A percentile compares a stretch with the other conserved stretches of the same genome.
Evolutionary conservation across 2,888 invertebrate species (phyloP).

Genomic region (Lumbricus terrestris): DNA sequence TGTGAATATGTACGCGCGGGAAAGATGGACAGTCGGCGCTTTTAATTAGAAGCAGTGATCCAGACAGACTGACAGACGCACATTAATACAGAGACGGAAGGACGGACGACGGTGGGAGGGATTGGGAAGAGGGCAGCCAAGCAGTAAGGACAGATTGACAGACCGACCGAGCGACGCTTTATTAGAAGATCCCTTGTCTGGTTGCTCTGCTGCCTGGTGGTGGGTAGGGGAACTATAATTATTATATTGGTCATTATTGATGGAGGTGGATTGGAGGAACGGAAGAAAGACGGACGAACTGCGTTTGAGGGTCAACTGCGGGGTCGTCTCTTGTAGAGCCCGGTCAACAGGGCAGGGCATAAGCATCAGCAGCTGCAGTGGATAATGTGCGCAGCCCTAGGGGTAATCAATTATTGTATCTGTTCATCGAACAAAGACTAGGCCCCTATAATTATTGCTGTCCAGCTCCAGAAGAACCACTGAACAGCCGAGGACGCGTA

Average conservation of each 20-base stretch:
- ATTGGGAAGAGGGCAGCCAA: not conserved
- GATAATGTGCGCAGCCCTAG: not conserved
- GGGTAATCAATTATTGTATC: not conserved
- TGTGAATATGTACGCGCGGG: not conserved
- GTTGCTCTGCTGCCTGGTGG: not conserved
- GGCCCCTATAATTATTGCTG: not conserved
- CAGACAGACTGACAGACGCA: not conserved
- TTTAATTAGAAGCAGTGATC: not conserved
- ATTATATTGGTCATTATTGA: not conserved
- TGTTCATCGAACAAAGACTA: not conserved
- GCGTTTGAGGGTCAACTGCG: not conserved
- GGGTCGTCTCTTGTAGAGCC: not conserved
- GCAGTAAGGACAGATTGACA: not conserved
- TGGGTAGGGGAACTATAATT: not conserved
- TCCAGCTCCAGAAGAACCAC: not conserved
- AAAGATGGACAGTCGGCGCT: not conserved
- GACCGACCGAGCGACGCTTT: not conserved
- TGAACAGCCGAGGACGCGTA: too few species aligned
- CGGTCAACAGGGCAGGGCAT: not conserved
- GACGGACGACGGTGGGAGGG: not conserved
- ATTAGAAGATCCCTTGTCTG: not conserved
- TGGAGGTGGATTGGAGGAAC: not conserved
- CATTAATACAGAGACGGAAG: not conserved
- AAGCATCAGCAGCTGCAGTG: not conserved
- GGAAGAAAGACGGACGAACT: not conserved